Conservation (phyloP, 2,113 vertebrate species). For the Sceloporus undulatus region DNA sequence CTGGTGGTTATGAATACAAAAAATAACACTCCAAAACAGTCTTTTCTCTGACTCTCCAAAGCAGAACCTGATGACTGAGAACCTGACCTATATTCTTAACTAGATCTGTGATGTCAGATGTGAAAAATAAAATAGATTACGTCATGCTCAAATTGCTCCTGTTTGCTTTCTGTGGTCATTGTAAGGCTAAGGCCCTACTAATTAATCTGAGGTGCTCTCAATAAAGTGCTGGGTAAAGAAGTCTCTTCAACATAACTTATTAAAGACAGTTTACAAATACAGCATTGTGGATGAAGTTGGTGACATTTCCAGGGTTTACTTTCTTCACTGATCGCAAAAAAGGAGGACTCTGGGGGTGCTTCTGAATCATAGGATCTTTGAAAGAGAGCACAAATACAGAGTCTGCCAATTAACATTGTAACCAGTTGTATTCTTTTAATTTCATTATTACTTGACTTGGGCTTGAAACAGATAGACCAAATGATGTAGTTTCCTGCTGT, state of each 20-base stretch:
- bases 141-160: neutral
- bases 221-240: neutral
- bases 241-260: neutral
- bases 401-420: too few relatives aligned
- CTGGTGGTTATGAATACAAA: neutral
- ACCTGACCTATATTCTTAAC: neutral
- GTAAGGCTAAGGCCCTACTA: neutral
- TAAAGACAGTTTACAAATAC: neutral
- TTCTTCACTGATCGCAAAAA: neutral
- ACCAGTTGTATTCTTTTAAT: too few relatives aligned
- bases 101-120: neutral
- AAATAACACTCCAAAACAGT: accelerated
- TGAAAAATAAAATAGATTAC: neutral
- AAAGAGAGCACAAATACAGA: too few relatives aligned
- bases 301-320: neutral
- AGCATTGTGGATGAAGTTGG: neutral
- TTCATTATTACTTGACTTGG: too few relatives aligned
- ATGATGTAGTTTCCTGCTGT: too few relatives aligned
- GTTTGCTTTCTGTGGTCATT: accelerated
- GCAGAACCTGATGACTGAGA: neutral
- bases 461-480: too few relatives aligned
- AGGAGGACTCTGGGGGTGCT: neutral
- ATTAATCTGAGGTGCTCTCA: neutral
- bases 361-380: too few relatives aligned
- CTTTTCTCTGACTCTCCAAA: accelerated